Evolutionary conservation across 1,140 invertebrate genomes (phyloP), one percentile per base, ranked within the genome.

Genomic region (Aphelinus atriplicis): DNA sequence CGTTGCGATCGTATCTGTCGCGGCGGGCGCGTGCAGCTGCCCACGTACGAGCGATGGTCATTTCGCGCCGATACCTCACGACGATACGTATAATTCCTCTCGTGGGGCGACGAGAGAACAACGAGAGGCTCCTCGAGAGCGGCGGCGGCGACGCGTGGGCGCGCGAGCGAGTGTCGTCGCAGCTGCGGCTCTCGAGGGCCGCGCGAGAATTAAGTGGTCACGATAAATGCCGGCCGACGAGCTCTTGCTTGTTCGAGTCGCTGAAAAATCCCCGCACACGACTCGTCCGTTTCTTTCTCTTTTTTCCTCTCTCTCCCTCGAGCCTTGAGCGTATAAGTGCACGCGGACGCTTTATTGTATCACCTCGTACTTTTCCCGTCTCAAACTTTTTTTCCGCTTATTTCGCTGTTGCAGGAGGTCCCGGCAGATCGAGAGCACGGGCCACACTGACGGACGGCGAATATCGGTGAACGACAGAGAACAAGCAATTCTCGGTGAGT

Each of bases 121-220:
- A 61, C 55, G 6, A 2, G 50, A 10, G 42, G 26, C 26, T 26
- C 45, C 60, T 60, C 50, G 68, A 75, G 43, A 47, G 57, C 10
- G 64, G 7, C 26, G 26, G 66, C 3, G 26, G 3, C 50, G 5
- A 45, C 0, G 63, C 71, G 71, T 73, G 45, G 71, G 71, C 61
- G 66, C 57, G 66, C 42, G 45, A 55, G 45, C 2, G 48, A 57
- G 10, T 5, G n/a, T 1, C 58, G 58, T 3, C n/a, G 1, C 0
- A 45, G 26, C 26, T 26, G 26, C 26, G 26, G 26, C 26, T 26
- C 26, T 26, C 26, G 26, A 26, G 26, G 26, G 26, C 26, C 26
- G 26, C 26, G 26, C 26, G 53, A 58, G 79, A 73, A 80, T 80
- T 77, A 80, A 80, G 79, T 80, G 79, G 75, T 80, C 70, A 70